phyloP scores from a whole-genome alignment of 2,113 vertebrate genomes.

The Pagrus major region DNA sequence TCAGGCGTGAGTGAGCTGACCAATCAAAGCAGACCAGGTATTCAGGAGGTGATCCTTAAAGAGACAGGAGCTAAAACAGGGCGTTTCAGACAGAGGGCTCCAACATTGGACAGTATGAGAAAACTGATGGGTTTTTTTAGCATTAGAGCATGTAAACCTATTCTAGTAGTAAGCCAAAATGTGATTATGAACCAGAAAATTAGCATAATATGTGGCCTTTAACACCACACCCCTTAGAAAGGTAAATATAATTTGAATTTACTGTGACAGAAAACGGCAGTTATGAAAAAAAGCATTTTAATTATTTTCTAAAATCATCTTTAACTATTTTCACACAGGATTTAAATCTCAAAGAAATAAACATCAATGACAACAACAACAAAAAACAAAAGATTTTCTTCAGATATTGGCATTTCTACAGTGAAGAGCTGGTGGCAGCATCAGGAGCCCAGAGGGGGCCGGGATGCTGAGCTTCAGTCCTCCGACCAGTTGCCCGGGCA shows the following conservation, averaged over 20 bases:
- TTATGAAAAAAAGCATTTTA: constrained; percentile 80
- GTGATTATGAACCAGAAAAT: too few relatives aligned
- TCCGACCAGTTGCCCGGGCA: constrained; percentile 37
- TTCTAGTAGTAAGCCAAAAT: too few relatives aligned
- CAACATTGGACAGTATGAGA: too few relatives aligned
- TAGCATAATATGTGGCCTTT: too few relatives aligned
- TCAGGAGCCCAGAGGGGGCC: constrained; percentile 81
- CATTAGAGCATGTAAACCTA: too few relatives aligned
- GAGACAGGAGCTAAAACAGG: too few relatives aligned
- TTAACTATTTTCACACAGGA: constrained; percentile 78
- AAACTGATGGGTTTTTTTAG: too few relatives aligned
- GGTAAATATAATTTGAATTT: constrained; percentile 15
- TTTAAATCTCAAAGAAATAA: constrained; percentile 80
- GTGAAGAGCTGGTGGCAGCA: constrained; percentile 95
- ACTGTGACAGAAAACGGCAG: constrained; percentile 61
- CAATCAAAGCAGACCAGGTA: too few relatives aligned
- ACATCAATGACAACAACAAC: constrained; percentile 41
- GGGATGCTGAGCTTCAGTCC: constrained; percentile 57
- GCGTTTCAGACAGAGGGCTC: too few relatives aligned
- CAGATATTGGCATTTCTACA: constrained; percentile 97
- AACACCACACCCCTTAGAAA: not conserved
- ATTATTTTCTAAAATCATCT: constrained; percentile 81
- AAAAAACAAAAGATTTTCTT: constrained; percentile 82
- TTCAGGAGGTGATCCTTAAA: too few relatives aligned
- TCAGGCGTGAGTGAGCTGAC: too few relatives aligned